Percentiles rank a stretch among this genome's conserved stretches.
Conservation (phyloP, 2,113 vertebrate genomes). For the Vidua chalybeata region DNA sequence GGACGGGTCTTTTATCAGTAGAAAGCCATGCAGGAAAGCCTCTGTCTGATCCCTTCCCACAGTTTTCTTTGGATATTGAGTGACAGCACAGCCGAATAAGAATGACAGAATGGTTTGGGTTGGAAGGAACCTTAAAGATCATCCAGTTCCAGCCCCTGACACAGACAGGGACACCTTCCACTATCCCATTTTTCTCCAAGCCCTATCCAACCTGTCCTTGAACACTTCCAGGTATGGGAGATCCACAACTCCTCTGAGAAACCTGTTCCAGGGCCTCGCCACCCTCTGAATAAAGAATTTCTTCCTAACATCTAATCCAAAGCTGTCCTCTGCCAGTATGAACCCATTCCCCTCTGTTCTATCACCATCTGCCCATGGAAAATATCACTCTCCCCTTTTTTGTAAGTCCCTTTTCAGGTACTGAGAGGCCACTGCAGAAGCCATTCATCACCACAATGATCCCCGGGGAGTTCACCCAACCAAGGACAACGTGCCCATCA, state of each 20-base stretch:
- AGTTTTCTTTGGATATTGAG: neutral
- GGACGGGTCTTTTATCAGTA: neutral
- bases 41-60: neutral
- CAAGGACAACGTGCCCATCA: rapidly evolving
- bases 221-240: neutral
- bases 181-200: neutral
- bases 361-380: neutral
- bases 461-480: neutral
- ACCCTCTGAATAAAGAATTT: neutral
- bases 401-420: neutral
- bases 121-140: neutral
- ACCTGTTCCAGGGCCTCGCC: neutral
- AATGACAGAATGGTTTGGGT: neutral
- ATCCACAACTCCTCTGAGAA: neutral
- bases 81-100: neutral
- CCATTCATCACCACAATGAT: neutral
- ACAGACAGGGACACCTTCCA: neutral
- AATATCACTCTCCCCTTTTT: neutral
- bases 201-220: neutral
- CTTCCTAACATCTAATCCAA: neutral
- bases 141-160: neutral
- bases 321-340: neutral
- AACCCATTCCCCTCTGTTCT: neutral
- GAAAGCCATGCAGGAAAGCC: neutral
- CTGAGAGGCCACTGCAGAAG: neutral